A percentile compares a stretch with the other conserved stretches of the same genome.
Conservation (phyloP, 2,113 vertebrate genomes). For the Bungarus multicinctus region DNA sequence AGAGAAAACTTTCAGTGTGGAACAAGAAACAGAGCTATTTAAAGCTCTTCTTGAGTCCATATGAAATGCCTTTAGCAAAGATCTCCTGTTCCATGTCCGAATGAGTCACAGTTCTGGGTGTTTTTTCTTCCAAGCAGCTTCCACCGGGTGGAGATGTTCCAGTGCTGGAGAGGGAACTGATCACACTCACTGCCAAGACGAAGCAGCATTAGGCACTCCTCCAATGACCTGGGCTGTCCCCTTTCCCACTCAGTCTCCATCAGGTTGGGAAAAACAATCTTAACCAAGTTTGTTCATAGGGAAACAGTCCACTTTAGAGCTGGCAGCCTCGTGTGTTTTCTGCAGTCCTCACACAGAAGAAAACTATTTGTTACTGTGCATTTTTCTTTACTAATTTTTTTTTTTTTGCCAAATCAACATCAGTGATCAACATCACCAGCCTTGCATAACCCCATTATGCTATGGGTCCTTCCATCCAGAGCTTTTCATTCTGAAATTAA, state of each 20-base stretch:
- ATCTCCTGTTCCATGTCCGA: not conserved
- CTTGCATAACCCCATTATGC: not conserved
- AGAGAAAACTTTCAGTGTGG: not conserved
- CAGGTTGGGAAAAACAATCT: not conserved
- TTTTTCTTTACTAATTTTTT: not conserved
- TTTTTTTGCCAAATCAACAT: not conserved
- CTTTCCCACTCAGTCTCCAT: not conserved
- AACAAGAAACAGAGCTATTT: not conserved
- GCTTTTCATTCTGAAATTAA: not conserved
- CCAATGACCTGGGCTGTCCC: not conserved
- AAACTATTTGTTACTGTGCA: too few relatives aligned
- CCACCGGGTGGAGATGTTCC: not conserved
- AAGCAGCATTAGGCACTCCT: not conserved
- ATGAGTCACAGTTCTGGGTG: not conserved
- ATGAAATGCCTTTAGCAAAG: not conserved
- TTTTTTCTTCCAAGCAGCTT: not conserved
- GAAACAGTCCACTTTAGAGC: not conserved
- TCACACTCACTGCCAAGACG: not conserved
- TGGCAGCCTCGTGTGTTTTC: not conserved
- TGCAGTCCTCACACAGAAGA: not conserved
- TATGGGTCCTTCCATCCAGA: not conserved
- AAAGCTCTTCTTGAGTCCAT: not conserved
- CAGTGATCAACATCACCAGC: not conserved
- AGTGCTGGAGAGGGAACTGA: not conserved
- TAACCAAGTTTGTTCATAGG: not conserved